Evolutionary conservation across 1,140 invertebrate genomes (phyloP).

Genomic region (Drosophila kikkawai): DNA sequence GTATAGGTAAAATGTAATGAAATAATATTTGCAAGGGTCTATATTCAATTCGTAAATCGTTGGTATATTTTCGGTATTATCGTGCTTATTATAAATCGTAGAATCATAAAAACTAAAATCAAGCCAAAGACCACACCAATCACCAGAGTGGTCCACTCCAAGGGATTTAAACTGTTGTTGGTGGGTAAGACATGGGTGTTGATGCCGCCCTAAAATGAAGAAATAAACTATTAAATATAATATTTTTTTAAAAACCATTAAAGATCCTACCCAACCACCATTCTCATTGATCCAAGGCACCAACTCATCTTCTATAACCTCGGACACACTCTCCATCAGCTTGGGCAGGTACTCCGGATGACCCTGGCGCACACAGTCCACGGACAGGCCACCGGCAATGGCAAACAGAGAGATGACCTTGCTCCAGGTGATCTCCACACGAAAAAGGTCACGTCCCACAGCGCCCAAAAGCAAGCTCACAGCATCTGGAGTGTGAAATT

Average conservation of each 20-base stretch:
- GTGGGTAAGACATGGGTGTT: conserved; percentile 80
- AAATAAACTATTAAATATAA: not conserved
- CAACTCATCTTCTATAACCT: conserved; percentile 88
- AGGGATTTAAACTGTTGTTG: conserved; percentile 69
- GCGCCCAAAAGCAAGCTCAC: conserved; percentile 86
- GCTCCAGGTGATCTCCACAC: conserved; percentile 88
- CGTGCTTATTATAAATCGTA: conserved; percentile 76
- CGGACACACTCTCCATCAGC: conserved; percentile 87
- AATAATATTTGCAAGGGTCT: no score
- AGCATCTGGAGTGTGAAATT: conserved; percentile 85
- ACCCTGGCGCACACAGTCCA: conserved; percentile 89
- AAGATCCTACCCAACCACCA: conserved; percentile 89
- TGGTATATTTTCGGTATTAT: conserved; percentile 79
- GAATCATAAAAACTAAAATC: conserved; percentile 74
- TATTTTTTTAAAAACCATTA: rapidly evolving
- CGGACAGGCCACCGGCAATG: conserved; percentile 89
- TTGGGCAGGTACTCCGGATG: conserved; percentile 88
- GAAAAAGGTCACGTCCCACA: conserved; percentile 87
- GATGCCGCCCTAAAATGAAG: conserved; percentile 63
- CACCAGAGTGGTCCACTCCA: conserved; percentile 81
- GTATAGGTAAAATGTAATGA: no score
- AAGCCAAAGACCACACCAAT: conserved; percentile 78
- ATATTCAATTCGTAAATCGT: conserved; percentile 67
- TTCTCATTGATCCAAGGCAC: conserved; percentile 89
- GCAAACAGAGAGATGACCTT: conserved; percentile 89